phyloP scores from a whole-genome alignment of 2,797 vertebrate species.

The Pseudocheirus occidentalis region DNA sequence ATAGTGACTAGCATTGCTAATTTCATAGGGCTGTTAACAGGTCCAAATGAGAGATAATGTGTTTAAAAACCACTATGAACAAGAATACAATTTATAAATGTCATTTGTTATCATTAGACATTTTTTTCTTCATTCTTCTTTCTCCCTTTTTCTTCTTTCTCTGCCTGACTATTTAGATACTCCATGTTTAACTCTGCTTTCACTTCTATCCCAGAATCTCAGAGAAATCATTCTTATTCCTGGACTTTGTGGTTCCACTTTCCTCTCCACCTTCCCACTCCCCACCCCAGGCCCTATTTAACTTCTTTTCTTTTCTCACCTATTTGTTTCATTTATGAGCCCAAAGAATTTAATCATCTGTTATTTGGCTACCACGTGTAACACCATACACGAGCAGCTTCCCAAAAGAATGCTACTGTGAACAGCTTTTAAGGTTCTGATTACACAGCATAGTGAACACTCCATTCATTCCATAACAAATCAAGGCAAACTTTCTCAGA shows the following conservation, averaged over 20 bases:
- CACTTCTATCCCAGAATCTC: neutral
- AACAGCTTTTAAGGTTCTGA: too few relatives aligned
- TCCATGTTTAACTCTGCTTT: neutral
- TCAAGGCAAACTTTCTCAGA: too few relatives aligned
- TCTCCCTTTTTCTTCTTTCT: neutral
- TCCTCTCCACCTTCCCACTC: too few relatives aligned
- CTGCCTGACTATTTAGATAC: neutral
- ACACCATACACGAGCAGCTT: too few relatives aligned
- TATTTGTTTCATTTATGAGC: neutral
- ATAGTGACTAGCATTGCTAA: neutral
- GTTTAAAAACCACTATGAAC: neutral
- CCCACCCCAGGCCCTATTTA: neutral
- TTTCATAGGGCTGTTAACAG: neutral
- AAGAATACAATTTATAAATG: neutral
- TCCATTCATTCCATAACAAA: too few relatives aligned
- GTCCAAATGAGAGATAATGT: neutral
- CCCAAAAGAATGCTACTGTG: too few relatives aligned
- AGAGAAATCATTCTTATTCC: neutral
- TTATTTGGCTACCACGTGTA: neutral
- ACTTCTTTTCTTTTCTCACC: neutral
- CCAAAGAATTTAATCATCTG: neutral
- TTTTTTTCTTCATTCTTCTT: neutral
- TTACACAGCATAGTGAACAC: too few relatives aligned
- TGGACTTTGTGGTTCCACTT: neutral
- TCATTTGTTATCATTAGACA: neutral